Evolutionary conservation across 2,113 vertebrate genomes (phyloP).

Genomic region (Nettapus auritus): DNA sequence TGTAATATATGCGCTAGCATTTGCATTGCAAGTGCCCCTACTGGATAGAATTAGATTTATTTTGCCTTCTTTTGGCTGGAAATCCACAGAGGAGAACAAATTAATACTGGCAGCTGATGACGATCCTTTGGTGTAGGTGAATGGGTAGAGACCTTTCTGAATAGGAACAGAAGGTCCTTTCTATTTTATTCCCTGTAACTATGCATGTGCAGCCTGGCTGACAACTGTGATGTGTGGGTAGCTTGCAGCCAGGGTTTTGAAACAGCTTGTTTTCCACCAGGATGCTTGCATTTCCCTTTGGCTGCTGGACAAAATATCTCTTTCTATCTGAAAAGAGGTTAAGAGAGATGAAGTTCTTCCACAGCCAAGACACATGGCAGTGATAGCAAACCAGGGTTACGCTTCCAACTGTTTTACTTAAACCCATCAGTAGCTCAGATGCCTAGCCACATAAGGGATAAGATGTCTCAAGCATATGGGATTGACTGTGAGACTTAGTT

Average conservation of each 20-base stretch:
- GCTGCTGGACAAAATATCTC: slow-evolving; percentile 59
- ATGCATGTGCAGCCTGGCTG: slow-evolving; percentile 53
- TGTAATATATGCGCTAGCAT: slow-evolving; percentile 23
- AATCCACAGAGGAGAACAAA: slow-evolving; percentile 52
- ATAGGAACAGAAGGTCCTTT: slow-evolving; percentile 65
- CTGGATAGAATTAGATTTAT: background rate
- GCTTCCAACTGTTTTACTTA: background rate
- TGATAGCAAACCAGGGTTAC: background rate
- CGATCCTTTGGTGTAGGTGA: slow-evolving; percentile 54
- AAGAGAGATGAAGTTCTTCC: slow-evolving; percentile 14
- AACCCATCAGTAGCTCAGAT: background rate
- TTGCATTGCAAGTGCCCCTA: slow-evolving; percentile 43
- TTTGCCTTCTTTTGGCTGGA: slow-evolving; percentile 16
- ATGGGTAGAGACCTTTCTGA: slow-evolving; percentile 61
- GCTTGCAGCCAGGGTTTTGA: slow-evolving; percentile 68
- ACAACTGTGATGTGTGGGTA: slow-evolving; percentile 60
- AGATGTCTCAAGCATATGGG: background rate
- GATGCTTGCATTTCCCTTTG: slow-evolving; percentile 67
- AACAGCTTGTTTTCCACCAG: slow-evolving; percentile 73
- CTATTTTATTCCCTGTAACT: slow-evolving; percentile 62
- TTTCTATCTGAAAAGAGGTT: slow-evolving; percentile 55
- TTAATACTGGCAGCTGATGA: slow-evolving; percentile 40
- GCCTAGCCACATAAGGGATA: background rate
- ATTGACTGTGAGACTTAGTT: background rate
- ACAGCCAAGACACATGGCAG: slow-evolving; percentile 25